phyloP scores from a whole-genome alignment of 2,888 invertebrate species.

The Chrysomela aeneicollis region DNA sequence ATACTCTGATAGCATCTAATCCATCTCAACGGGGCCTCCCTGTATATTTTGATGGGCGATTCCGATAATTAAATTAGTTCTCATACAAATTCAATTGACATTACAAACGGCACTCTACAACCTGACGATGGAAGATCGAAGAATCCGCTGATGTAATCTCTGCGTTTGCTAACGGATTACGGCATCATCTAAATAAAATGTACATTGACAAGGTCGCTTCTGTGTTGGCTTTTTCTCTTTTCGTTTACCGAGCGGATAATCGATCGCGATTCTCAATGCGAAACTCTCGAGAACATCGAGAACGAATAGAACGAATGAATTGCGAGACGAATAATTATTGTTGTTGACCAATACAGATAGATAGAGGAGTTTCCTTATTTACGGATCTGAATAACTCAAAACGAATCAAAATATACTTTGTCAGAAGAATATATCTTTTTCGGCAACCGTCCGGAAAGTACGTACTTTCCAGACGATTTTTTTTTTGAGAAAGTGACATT shows the following conservation, averaged over 20 bases:
- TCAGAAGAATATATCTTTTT: too few relatives aligned
- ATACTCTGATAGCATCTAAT: too few relatives aligned
- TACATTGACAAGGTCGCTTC: neutral
- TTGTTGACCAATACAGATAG: too few relatives aligned
- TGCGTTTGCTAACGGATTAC: neutral
- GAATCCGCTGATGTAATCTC: constrained; percentile 7
- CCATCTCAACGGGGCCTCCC: too few relatives aligned
- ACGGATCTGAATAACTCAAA: too few relatives aligned
- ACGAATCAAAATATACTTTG: too few relatives aligned
- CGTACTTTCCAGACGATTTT: too few relatives aligned
- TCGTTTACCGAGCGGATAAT: neutral
- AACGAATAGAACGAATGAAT: too few relatives aligned
- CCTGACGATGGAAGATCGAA: neutral
- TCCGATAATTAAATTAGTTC: neutral
- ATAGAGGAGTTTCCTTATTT: too few relatives aligned
- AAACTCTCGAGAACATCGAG: neutral
- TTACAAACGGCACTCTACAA: neutral
- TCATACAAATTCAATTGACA: neutral
- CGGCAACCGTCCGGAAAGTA: too few relatives aligned
- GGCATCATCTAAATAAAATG: neutral
- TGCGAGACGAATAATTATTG: too few relatives aligned
- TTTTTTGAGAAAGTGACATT: too few relatives aligned
- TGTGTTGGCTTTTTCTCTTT: neutral
- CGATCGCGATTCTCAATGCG: neutral
- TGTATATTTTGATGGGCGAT: neutral